Base-by-base conservation (phyloP, 2,888 invertebrate species). In the Nomada hirtipes region DNA sequence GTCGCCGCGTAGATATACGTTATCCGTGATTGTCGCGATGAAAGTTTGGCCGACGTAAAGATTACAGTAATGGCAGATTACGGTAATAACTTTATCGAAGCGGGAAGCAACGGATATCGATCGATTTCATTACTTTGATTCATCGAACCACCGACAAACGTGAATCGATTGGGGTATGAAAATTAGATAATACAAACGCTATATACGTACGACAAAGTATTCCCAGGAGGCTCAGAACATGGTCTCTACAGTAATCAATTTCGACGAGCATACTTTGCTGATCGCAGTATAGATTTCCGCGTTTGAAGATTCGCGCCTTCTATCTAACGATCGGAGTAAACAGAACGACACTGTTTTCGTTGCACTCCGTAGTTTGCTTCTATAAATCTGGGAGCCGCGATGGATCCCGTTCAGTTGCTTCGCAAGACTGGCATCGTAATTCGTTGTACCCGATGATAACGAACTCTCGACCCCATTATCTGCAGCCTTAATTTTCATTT, bases 311-410 rank as follows among this genome's bases (percentile, higher is more conserved):
- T 80, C 72, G 26, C 88, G 13, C 57, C 29, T 52, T 15, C 4
- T 9, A n/a, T 23, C 68, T 87, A 86, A 86, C 64, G 36, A 26
- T 55, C 15, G 20, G 55, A 11, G 20, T 55, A 86, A 86, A 87
- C 64, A 67, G n/a, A 29, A 61, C 36, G 59, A 67, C 52, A 60
- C 20, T 53, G 60, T 77, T 63, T 42, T 53, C 29, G 23, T 15
- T 70, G 61, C 11, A 11, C 42, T 50, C 15, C 29, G n/a, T 53
- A 18, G 18, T 10, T 23, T 1, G 26, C 26, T 26, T 47, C 59
- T 42, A 87, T 83, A 87, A 85, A 86, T 77, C 36, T 63, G 20
- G 65, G 73, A 29, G 42, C 26, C 11, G 18, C 11, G 23, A 18
- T 50, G 26, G 18, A 11, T 42, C 36, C 44, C 53, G 18, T 60